These are phyloP conservation scores for Achlya flavicornis DNA, from an alignment of 2,888 invertebrate species.

Conservation along the genomic window DNA sequence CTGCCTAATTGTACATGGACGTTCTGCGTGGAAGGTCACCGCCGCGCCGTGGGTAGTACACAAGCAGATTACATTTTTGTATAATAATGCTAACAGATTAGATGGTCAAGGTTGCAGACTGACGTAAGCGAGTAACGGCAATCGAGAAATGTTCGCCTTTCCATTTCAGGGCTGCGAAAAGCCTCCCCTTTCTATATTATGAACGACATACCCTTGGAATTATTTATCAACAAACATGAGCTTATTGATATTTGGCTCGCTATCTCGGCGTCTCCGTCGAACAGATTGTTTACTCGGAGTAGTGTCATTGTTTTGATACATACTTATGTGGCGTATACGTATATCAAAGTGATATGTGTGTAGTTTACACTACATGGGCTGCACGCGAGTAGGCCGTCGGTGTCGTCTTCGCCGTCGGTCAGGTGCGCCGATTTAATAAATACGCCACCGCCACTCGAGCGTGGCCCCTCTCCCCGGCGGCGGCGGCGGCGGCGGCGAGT, in stretches of 20 bases:
- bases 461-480: slow-evolving; percentile 18
- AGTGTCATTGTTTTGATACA: slow-evolving; percentile 63
- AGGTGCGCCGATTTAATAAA: slow-evolving; percentile 34
- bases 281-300: slow-evolving; percentile 28
- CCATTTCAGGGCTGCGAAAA: slow-evolving; percentile 24
- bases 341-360: slow-evolving; percentile 24
- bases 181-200: slow-evolving; percentile 16
- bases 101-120: slow-evolving; percentile 72
- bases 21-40: slow-evolving; percentile 22
- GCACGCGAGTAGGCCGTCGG: slow-evolving; percentile 34
- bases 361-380: slow-evolving; percentile 55
- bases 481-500: neutral
- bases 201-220: neutral
- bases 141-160: slow-evolving; percentile 19
- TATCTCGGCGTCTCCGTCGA: slow-evolving; percentile 2
- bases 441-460: slow-evolving; percentile 37
- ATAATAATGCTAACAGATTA: slow-evolving; percentile 56
- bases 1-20: slow-evolving; percentile 29
- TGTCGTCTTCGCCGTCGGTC: slow-evolving; percentile 28
- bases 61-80: slow-evolving; percentile 47
- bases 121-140: slow-evolving; percentile 59
- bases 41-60: slow-evolving; percentile 28
- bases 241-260: neutral
- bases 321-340: slow-evolving; percentile 30
- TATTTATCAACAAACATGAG: slow-evolving; percentile 11